Evolutionary conservation across 2,113 vertebrate species (phyloP).

Genomic region (Pangasianodon gigas): DNA sequence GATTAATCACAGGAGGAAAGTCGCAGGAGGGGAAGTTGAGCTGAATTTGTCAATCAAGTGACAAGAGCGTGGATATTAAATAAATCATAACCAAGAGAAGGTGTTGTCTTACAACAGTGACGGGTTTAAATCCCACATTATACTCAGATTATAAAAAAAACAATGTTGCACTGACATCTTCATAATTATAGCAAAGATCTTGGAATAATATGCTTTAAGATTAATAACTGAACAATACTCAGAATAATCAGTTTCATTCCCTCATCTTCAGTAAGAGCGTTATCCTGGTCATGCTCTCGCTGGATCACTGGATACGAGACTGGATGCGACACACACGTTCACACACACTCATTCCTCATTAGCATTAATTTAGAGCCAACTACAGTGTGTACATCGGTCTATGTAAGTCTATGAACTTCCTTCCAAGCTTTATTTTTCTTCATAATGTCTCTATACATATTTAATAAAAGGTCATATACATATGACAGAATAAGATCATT

Average conservation of each 20-base stretch:
- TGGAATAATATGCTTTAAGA: neutral
- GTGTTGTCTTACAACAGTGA: neutral
- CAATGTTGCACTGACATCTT: neutral
- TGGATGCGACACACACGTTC: neutral
- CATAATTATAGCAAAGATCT: neutral
- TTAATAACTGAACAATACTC: neutral
- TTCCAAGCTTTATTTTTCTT: neutral
- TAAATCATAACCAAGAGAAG: neutral
- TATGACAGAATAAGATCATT: neutral
- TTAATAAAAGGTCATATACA: neutral
- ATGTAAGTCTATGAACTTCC: neutral
- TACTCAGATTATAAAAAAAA: neutral
- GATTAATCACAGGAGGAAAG: conserved; percentile 22
- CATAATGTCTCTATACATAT: neutral
- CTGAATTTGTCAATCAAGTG: conserved; percentile 6
- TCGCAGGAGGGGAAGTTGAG: neutral
- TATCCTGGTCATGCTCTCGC: neutral
- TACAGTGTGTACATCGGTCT: neutral
- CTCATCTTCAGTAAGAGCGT: neutral
- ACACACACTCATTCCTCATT: neutral
- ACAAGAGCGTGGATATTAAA: neutral
- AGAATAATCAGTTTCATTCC: neutral
- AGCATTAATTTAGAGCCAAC: neutral
- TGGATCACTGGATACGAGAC: neutral
- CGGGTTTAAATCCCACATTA: neutral